Conservation (phyloP, 1,140 invertebrate genomes). For the Heliconius hermathena region DNA sequence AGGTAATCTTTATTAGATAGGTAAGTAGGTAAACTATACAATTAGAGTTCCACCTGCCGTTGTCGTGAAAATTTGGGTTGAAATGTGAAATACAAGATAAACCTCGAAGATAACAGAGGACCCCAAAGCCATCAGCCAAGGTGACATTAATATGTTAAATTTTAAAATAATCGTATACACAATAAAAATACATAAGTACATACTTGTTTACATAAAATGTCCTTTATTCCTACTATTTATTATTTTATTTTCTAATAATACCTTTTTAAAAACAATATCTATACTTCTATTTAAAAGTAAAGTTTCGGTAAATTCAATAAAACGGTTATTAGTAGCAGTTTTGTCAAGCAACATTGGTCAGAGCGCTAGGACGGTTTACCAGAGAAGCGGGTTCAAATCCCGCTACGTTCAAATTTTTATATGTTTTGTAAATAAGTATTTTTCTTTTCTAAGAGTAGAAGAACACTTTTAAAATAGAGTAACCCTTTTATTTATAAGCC, state of each 20-base stretch:
- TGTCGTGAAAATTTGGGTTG: constrained; percentile 28
- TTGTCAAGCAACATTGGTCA: too few relatives aligned
- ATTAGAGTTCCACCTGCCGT: constrained; percentile 23
- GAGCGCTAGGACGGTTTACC: too few relatives aligned
- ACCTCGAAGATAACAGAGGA: constrained; percentile 6
- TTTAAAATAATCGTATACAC: neutral
- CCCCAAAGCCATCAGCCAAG: constrained; percentile 13
- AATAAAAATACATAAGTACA: neutral
- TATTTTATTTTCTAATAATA: neutral
- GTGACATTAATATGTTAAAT: neutral
- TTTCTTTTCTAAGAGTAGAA: too few relatives aligned
- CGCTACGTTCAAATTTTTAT: too few relatives aligned
- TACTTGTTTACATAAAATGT: neutral
- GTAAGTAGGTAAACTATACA: constrained; percentile 24
- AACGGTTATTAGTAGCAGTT: too few relatives aligned
- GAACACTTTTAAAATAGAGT: too few relatives aligned
- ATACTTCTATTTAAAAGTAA: too few relatives aligned
- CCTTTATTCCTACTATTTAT: neutral
- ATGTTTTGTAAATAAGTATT: too few relatives aligned
- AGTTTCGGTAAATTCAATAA: too few relatives aligned
- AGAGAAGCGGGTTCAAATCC: too few relatives aligned
- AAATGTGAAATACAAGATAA: constrained; percentile 26
- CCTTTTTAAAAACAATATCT: too few relatives aligned
- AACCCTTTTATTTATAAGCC: too few relatives aligned
- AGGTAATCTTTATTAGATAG: constrained; percentile 3